Base-by-base conservation (phyloP, 1,140 invertebrate genomes). In the Microplitis mediator region DNA sequence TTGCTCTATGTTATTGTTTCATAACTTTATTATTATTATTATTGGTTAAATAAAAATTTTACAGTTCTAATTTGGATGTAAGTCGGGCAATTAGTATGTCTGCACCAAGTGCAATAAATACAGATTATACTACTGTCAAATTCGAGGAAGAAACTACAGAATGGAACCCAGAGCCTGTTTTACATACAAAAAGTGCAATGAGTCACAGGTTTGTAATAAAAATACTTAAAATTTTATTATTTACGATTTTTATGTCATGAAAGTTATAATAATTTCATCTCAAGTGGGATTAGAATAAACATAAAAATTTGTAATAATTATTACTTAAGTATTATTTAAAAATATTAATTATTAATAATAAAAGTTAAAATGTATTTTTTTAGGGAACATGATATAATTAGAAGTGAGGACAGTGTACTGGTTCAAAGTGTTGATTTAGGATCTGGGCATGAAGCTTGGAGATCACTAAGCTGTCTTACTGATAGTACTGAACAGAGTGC, bases 401-500 rank as follows among this genome's bases (percentile, higher is more conserved):
- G 81, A 56, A 88, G 87, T 74, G 86, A 89, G 69, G 89, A 89
- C 4, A 89, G 87, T 73, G 84, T 88, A 0, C 71, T 88, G 3
- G 82, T 88, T 14, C 87, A 89, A 63, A 87, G 86, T 58, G 85
- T 88, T 6, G 86, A 88, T 74, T 75, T 86, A 36, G 84, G 80
- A 69, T 87, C 83, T 4, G 86, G 82, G 14, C 92, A 93, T 78
- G 93, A 92, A 76, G 87, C 87, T 68, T 95, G 93, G 86, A 90
- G 93, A 70, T 95, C 94, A 3, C 83, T 95, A 4, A 95, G 94
- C 79, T 94, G 93, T 77, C 87, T 95, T 23, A 96, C 95, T 0
- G 94, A 95, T 76, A 95, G 93, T 80, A 96, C 95, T 0, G 95
- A 97, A 78, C 94, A 95, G 79, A 95, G 93, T 82, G 94, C 93